Evolutionary conservation across 2,113 vertebrate genomes (phyloP), one percentile per base, ranked within the genome.

Genomic region (Thamnophis sirtalis): DNA sequence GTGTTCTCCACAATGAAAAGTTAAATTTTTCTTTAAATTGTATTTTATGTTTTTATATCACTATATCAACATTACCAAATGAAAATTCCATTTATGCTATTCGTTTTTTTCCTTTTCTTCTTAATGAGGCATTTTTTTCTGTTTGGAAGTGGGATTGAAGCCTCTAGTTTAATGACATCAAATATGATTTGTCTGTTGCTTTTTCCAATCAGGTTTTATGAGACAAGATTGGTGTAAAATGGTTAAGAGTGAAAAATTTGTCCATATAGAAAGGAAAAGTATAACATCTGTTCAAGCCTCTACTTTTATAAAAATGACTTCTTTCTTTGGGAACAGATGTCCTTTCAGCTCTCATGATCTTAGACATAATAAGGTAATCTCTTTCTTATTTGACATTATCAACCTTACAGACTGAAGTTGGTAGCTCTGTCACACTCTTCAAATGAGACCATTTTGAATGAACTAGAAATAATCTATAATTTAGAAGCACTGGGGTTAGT

Each of bases 401-500:
- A 88, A 58, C 63, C 85, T 80, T 53, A 49, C 53, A 84, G 93
- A 80, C 17, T 90, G 55, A 60, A 54, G 48, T 54, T 56, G 33
- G 84, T 90, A 68, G 88, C 88, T 87, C n/a, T 5, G 21, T 63
- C 91, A 84, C 51, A 87, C 53, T 91, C 85, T 92, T 92, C 84
- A 92, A 88, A 58, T 53, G 87, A 90, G 84, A 92, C 63, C 24
- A 87, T 68, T 84, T 87, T 92, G 54, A 90, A 80, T 60, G 89
- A 92, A 89, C 93, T 85, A 89, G 93, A 90, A 93, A 87, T 88
- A 54, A 93, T 90, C 84, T 87, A 90, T 92, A 87, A 93, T 92
- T 90, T 51, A 93, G 88, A 63, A 90, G 88, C 88, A 54, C 9
- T 84, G 88, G 84, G 88, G 43, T 89, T 93, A 90, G 43, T 87